Conservation (phyloP, 2,888 invertebrate genomes). For the Rhagium mordax region DNA sequence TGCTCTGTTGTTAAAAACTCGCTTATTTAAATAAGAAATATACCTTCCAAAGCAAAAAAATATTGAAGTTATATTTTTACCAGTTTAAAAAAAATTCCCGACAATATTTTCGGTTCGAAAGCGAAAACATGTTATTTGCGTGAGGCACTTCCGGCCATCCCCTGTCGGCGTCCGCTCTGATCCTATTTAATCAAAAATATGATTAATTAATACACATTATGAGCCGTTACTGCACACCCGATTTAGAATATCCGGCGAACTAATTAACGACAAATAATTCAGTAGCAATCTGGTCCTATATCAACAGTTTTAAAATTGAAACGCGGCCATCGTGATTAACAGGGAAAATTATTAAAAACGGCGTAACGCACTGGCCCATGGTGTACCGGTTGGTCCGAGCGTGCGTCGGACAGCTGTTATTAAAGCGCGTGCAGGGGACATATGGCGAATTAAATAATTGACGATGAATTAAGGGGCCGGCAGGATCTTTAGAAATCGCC, state of each 20-base stretch:
- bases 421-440: constrained; percentile 48
- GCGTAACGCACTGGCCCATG: constrained; percentile 27
- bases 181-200: constrained; percentile 11
- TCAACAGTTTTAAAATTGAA: constrained; percentile 42
- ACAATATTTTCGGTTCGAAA: no score
- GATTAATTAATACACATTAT: background rate
- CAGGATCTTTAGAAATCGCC: background rate
- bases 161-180: background rate
- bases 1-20: no score
- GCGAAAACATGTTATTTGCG: background rate
- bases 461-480: constrained; percentile 41
- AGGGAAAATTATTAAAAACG: constrained; percentile 51
- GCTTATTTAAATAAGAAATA: no score
- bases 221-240: background rate
- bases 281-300: constrained; percentile 46
- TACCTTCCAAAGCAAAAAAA: no score
- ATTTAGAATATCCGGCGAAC: constrained; percentile 20
- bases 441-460: constrained; percentile 58
- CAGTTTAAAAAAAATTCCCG: no score
- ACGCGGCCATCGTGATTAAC: constrained; percentile 36
- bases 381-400: constrained; percentile 23
- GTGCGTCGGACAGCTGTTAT: constrained; percentile 56
- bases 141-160: background rate
- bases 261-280: constrained; percentile 48
- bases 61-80: no score